These are phyloP conservation scores for Stenoptilia bipunctidactyla DNA, from an alignment of 2,888 invertebrate species.

Conservation along the genomic window DNA sequence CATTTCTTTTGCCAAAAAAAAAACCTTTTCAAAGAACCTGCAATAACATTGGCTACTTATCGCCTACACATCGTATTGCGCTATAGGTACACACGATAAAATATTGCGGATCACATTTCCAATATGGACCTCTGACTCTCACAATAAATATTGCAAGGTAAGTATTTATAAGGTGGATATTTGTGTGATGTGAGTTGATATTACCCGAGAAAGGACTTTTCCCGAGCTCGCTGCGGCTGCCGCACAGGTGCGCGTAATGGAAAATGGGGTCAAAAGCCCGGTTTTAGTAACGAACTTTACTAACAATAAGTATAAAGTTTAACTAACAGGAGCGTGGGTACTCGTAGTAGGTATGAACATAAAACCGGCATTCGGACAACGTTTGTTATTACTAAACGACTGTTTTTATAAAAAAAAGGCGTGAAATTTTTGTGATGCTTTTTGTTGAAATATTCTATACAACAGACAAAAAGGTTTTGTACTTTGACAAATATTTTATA, in stretches of 20 bases:
- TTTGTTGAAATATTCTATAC: no score
- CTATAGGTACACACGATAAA: conserved; percentile 26
- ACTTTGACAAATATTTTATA: no score
- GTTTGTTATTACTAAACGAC: no score
- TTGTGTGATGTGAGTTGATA: conserved; percentile 40
- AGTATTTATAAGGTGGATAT: conserved; percentile 63
- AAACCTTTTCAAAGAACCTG: no score
- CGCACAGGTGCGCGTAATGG: conserved; percentile 57
- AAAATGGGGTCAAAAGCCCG: conserved; percentile 28
- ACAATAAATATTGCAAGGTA: conserved; percentile 16
- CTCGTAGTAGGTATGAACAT: no score
- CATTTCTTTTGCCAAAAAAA: no score
- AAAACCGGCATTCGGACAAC: no score
- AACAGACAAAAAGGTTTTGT: no score
- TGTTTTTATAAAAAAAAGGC: no score
- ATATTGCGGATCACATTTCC: conserved; percentile 40
- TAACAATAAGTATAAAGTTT: conserved; percentile 1
- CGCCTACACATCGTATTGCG: conserved; percentile 20
- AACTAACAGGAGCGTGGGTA: not conserved
- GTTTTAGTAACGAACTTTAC: conserved; percentile 17
- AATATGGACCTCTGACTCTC: conserved; percentile 46
- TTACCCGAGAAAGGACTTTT: conserved; percentile 41
- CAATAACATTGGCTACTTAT: no score
- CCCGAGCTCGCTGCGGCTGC: conserved; percentile 35
- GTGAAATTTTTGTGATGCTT: no score